These are phyloP conservation scores for Leptocoma aspasia DNA, from an alignment of 2,113 vertebrate genomes.

Conservation along the genomic window DNA sequence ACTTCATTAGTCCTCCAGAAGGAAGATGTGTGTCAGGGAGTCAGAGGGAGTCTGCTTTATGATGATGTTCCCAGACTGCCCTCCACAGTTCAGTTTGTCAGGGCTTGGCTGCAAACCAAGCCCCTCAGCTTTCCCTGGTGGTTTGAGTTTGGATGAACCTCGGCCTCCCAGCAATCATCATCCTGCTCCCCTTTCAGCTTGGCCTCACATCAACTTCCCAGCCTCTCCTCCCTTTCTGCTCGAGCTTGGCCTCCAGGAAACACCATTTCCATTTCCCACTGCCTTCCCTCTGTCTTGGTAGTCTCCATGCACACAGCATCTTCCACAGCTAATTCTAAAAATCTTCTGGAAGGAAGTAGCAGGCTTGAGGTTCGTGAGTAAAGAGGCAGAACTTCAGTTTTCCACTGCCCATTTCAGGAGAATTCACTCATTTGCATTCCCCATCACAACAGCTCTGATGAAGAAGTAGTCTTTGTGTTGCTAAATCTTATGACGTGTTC, in stretches of 20 bases:
- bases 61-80: conserved; percentile 46
- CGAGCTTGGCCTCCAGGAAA: conserved; percentile 10
- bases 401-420: neutral
- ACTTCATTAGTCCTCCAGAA: conserved; percentile 49
- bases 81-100: neutral
- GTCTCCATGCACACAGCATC: neutral
- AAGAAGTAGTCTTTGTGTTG: neutral
- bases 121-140: conserved; percentile 2
- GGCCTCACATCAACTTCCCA: neutral
- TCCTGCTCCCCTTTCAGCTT: conserved; percentile 34
- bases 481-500: neutral
- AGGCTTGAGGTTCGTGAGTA: neutral
- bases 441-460: neutral
- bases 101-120: conserved; percentile 46
- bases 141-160: conserved; percentile 45
- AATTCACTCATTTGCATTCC: neutral
- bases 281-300: neutral
- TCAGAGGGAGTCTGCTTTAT: conserved; percentile 23
- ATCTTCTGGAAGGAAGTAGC: neutral
- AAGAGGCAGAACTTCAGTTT: neutral
- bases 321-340: neutral
- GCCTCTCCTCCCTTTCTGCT: neutral
- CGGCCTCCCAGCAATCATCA: neutral
- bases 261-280: neutral
- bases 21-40: conserved; percentile 17